Base-by-base conservation (phyloP, 92 coral and sea anemone genomes). In the Porites divaricata region DNA sequence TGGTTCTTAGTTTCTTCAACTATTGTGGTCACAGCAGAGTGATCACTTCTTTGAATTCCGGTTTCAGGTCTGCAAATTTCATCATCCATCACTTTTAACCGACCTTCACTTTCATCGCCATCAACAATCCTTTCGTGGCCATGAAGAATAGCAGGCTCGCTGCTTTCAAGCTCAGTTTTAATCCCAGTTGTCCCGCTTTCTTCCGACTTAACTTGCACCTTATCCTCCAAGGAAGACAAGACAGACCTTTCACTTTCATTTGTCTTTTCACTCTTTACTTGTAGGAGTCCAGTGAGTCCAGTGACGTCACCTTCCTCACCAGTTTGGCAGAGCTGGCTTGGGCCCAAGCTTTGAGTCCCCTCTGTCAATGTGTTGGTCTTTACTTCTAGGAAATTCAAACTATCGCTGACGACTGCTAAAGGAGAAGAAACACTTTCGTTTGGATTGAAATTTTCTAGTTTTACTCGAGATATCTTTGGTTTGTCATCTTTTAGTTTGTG, bases 401-500 rank as follows among this genome's bases (percentile, higher is more conserved):
- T 62, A 54, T 59, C 12, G 54, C 76, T 68, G 65, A 26, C 67
- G 24, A 13, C 67, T 14, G n/a, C 19, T 14, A 41, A 12, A 7
- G 84, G 56, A n/a, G 76, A 67, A 54, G 22, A 16, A 53, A 6
- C 41, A 23, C 76, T 35, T 19, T 70, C 85, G 14, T 58, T 58
- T 67, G 26, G 67, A 54, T 45, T 23, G 9, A 28, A 20, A n/a
- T 59, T 80, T 13, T 69, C 59, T 15, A 8, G 59, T 54, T 8
- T 54, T 8, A 54, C 59, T 54, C 59, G 12, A 12, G 59, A 54
- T 54, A 54, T 11, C 16, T 54, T 54, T 11, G 14, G 56, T 45
- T 54, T 67, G 57, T 80, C 81, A 9, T 77, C 81, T 57, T 58
- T 57, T 12, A 41, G 63, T 80, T 62, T 77, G 25, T 28, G 49